These are phyloP conservation scores for Cherax destructor DNA, from an alignment of 1,140 invertebrate genomes.

Conservation along the genomic window DNA sequence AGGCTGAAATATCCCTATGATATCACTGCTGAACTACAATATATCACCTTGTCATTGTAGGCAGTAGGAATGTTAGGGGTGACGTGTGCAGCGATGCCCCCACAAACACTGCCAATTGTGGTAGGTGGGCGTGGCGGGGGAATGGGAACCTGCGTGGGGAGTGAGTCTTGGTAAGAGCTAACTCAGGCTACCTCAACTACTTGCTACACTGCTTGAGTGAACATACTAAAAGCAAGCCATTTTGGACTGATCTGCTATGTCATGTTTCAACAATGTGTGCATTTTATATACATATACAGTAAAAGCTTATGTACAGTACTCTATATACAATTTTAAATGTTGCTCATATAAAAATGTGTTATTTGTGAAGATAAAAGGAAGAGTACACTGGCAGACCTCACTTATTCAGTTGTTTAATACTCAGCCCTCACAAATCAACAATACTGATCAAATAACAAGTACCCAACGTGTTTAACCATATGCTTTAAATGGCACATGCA, in stretches of 20 bases:
- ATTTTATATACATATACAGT: neutral
- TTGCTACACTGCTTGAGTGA: conserved; percentile 1
- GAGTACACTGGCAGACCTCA: neutral
- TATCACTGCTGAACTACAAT: conserved; percentile 24
- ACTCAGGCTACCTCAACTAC: conserved; percentile 1
- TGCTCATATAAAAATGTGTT: neutral
- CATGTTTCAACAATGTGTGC: neutral
- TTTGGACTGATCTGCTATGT: neutral
- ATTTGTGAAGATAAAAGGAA: neutral
- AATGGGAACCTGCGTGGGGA: conserved; percentile 76
- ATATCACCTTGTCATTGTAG: conserved; percentile 77
- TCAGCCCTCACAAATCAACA: neutral
- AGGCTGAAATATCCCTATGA: neutral
- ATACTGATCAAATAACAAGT: neutral
- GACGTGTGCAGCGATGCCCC: conserved; percentile 61
- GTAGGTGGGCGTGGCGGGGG: conserved; percentile 78
- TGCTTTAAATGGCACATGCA: neutral
- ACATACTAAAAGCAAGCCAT: neutral
- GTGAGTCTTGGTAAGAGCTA: conserved; percentile 21
- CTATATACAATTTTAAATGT: conserved; percentile 1
- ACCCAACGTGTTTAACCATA: neutral
- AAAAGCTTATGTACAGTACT: conserved; percentile 6
- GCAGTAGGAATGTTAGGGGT: conserved; percentile 75
- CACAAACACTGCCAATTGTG: conserved; percentile 73
- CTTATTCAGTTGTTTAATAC: neutral